These are phyloP conservation scores for Prunella fulvescens DNA, from an alignment of 2,113 vertebrate species.

Conservation along the genomic window DNA sequence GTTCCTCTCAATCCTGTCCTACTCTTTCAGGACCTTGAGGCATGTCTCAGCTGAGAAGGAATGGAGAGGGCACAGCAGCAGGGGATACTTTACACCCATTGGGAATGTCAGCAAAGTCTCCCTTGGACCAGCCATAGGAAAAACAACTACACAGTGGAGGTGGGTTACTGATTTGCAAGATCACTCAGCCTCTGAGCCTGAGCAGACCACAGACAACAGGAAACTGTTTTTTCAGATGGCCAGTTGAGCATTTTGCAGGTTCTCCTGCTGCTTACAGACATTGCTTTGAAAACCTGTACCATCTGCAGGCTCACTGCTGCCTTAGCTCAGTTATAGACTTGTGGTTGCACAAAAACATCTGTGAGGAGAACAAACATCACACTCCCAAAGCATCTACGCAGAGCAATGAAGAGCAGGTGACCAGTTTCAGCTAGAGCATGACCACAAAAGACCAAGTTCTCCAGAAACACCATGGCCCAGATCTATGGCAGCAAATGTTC, in stretches of 20 bases:
- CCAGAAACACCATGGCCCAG: not conserved
- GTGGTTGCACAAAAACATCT: not conserved
- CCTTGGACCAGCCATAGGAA: not conserved
- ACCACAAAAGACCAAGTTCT: not conserved
- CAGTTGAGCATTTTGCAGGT: not conserved
- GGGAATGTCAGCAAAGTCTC: not conserved
- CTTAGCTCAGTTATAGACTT: not conserved
- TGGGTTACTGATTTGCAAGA: not conserved
- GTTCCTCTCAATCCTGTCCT: not conserved
- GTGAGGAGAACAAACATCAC: not conserved
- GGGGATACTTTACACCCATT: not conserved
- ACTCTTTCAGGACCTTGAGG: not conserved
- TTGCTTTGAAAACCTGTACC: not conserved
- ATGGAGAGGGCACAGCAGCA: not conserved
- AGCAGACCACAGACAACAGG: not conserved
- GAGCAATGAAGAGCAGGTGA: not conserved
- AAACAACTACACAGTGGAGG: not conserved
- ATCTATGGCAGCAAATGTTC: not conserved
- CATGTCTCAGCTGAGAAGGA: not conserved
- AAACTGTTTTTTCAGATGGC: not conserved
- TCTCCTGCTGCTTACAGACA: not conserved
- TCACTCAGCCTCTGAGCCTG: not conserved
- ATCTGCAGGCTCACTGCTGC: not conserved
- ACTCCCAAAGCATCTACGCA: not conserved
- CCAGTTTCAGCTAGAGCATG: not conserved